A percentile compares a stretch with the other conserved stretches of the same genome.
Conservation (phyloP, 2,113 vertebrate genomes). For the Charina bottae region DNA sequence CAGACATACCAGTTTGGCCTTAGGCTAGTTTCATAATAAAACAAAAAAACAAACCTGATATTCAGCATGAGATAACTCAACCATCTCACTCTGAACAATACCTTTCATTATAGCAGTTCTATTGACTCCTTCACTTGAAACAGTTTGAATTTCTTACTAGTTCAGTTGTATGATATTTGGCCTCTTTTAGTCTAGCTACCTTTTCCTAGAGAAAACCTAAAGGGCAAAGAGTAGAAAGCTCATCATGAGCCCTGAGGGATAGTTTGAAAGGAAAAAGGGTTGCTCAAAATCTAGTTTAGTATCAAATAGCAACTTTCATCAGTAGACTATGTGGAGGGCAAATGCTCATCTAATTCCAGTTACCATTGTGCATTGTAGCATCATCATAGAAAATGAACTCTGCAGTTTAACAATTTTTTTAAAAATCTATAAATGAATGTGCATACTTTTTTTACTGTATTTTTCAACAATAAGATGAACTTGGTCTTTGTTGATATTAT, state of each 20-base stretch:
- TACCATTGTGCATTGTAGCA: slow-evolving; percentile 41
- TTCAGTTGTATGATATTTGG: slow-evolving; percentile 61
- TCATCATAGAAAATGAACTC: slow-evolving; percentile 45
- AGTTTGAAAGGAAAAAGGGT: slow-evolving; percentile 64
- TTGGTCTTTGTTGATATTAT: not conserved
- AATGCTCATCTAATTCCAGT: slow-evolving; percentile 26
- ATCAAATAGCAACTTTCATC: slow-evolving; percentile 28
- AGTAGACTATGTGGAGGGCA: not conserved
- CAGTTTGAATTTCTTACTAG: slow-evolving; percentile 63
- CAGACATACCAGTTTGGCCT: slow-evolving; percentile 59
- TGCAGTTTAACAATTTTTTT: slow-evolving; percentile 9
- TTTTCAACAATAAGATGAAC: not conserved
- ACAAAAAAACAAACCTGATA: slow-evolving; percentile 51
- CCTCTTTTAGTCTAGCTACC: slow-evolving; percentile 53
- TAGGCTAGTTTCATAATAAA: slow-evolving; percentile 67
- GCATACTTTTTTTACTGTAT: slow-evolving; percentile 13
- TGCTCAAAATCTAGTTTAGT: slow-evolving; percentile 1
- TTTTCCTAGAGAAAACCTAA: slow-evolving; percentile 54
- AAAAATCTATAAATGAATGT: slow-evolving; percentile 30
- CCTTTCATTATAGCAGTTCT: slow-evolving; percentile 53
- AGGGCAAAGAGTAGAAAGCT: slow-evolving; percentile 55
- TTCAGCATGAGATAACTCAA: slow-evolving; percentile 67
- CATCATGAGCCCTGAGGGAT: slow-evolving; percentile 46
- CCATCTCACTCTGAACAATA: slow-evolving; percentile 65
- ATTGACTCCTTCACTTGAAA: slow-evolving; percentile 57